phyloP scores from a whole-genome alignment of 1,140 invertebrate genomes.

The Phocides pigmalion region DNA sequence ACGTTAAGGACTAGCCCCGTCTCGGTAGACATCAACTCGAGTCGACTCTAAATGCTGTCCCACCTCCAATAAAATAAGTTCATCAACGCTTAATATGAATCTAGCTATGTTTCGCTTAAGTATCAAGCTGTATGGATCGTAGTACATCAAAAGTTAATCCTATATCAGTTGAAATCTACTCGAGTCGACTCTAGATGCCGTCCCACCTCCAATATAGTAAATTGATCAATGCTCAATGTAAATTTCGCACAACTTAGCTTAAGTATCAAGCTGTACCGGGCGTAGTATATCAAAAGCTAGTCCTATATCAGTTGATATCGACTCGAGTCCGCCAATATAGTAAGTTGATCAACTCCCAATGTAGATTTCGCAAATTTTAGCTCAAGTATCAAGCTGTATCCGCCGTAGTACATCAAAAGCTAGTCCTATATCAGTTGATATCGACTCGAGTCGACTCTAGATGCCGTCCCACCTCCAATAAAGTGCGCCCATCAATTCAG shows the following conservation, averaged over 20 bases:
- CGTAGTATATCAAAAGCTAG: slow-evolving; percentile 45
- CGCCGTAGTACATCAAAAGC: slow-evolving; percentile 38
- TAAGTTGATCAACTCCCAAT: slow-evolving; percentile 69
- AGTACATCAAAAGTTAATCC: slow-evolving; percentile 50
- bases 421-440: slow-evolving; percentile 71
- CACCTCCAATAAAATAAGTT: too few species aligned
- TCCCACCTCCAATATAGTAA: too few species aligned
- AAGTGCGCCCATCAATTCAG: slow-evolving; percentile 67
- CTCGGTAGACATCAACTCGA: slow-evolving; percentile 67
- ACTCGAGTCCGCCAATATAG: too few species aligned
- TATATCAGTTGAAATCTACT: too few species aligned
- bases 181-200: too few species aligned
- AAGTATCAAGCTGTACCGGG: slow-evolving; percentile 47
- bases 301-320: slow-evolving; percentile 70
- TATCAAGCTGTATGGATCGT: slow-evolving; percentile 43
- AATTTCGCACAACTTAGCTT: too few species aligned
- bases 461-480: slow-evolving; percentile 65
- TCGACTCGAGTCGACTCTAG: slow-evolving; percentile 58
- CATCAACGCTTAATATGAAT: slow-evolving; percentile 61
- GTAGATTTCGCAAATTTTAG: slow-evolving; percentile 10
- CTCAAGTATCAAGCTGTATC: slow-evolving; percentile 50
- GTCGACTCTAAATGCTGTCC: slow-evolving; percentile 55
- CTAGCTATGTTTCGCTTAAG: slow-evolving; percentile 31
- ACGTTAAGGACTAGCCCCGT: slow-evolving; percentile 54
- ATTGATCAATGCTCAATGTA: too few species aligned